These are phyloP conservation scores for Catamblyrhynchus diadema DNA, from an alignment of 2,797 vertebrate species.

Conservation along the genomic window DNA sequence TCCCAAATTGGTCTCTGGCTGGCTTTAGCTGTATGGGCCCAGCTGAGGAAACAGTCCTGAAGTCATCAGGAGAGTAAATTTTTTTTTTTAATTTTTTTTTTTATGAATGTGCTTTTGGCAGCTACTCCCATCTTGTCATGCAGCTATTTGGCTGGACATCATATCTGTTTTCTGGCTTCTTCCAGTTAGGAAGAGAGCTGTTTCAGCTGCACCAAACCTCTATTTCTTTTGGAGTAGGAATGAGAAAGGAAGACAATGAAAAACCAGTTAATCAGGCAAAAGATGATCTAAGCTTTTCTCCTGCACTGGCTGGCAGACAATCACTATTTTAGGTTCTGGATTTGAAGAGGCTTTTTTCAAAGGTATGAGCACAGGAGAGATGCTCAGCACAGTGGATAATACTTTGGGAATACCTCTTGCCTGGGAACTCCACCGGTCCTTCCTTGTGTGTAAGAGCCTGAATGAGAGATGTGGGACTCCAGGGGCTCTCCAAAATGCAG, in stretches of 20 bases:
- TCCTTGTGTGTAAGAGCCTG: background rate
- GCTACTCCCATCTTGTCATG: background rate
- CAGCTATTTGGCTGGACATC: background rate
- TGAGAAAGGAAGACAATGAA: background rate
- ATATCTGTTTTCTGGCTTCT: background rate
- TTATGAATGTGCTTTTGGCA: background rate
- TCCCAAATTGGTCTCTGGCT: background rate
- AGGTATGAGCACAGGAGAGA: background rate
- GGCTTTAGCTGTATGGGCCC: background rate
- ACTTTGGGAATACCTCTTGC: background rate
- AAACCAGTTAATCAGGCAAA: background rate
- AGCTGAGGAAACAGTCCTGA: background rate
- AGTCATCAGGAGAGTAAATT: background rate
- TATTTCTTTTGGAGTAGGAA: background rate
- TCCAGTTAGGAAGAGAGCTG: background rate
- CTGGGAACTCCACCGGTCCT: background rate
- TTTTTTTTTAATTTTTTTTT: no score
- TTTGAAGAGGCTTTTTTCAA: background rate
- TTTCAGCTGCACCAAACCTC: background rate
- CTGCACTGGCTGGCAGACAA: fast-evolving
- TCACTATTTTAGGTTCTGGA: fast-evolving
- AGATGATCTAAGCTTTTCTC: background rate
- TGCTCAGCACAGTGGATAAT: fast-evolving
- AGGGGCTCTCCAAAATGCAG: no score
- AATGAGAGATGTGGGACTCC: no score